Conservation (phyloP, 1,140 invertebrate genomes). For the Drosophila micromelanica region DNA sequence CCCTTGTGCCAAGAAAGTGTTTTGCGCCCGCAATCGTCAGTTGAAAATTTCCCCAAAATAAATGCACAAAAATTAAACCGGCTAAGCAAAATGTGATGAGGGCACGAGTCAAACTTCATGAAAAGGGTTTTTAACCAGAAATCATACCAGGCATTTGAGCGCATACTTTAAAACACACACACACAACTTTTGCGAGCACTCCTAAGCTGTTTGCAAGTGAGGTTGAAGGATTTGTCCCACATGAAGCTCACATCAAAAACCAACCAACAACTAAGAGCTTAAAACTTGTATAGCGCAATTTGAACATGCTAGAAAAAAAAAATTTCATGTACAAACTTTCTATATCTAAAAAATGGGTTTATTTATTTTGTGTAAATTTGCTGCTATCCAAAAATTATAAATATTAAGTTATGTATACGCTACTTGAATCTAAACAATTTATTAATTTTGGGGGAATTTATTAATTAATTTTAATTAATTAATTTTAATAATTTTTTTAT, state of each 20-base stretch:
- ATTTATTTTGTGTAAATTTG: too few relatives aligned
- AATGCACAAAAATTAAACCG: constrained; percentile 28
- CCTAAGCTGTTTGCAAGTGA: constrained; percentile 1
- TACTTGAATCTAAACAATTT: too few relatives aligned
- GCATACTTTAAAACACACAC: background rate
- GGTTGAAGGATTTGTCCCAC: constrained; percentile 1
- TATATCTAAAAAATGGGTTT: too few relatives aligned
- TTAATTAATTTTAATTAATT: too few relatives aligned
- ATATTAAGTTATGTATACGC: too few relatives aligned
- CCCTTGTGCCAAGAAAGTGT: constrained; percentile 25
- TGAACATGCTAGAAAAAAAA: background rate
- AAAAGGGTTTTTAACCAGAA: constrained; percentile 41
- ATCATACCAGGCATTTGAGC: constrained; percentile 3
- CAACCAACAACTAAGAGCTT: background rate
- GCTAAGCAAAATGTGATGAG: constrained; percentile 42
- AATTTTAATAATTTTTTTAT: too few relatives aligned
- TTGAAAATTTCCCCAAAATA: constrained; percentile 17
- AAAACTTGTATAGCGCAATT: background rate
- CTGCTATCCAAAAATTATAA: too few relatives aligned
- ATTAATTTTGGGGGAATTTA: too few relatives aligned
- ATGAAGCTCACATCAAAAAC: background rate
- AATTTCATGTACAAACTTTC: too few relatives aligned
- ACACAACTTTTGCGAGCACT: constrained; percentile 23
- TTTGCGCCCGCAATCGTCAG: constrained; percentile 45
- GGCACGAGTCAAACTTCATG: constrained; percentile 26